Percentiles rank a stretch among this genome's conserved stretches.
Conservation (phyloP, 2,797 vertebrate genomes). For the Dermochelys coriacea region DNA sequence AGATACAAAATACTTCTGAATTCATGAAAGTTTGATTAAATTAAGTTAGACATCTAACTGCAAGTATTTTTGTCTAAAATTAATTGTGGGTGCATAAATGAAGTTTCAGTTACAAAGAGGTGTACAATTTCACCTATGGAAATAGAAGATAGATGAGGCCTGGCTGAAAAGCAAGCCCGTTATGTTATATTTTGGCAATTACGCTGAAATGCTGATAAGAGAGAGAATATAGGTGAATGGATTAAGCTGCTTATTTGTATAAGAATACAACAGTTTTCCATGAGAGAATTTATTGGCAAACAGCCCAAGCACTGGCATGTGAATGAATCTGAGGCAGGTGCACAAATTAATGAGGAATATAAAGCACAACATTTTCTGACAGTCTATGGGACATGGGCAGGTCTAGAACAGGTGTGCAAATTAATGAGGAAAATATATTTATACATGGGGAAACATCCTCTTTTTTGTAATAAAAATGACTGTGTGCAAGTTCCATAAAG, state of each 20-base stretch:
- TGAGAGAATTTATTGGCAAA: slow-evolving; percentile 50
- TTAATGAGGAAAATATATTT: slow-evolving; percentile 50
- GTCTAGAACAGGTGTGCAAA: slow-evolving; percentile 53
- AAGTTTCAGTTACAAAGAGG: slow-evolving; percentile 9
- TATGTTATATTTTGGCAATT: neutral
- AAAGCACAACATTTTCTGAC: neutral
- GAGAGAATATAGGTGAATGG: neutral
- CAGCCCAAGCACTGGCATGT: neutral
- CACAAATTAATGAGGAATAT: slow-evolving; percentile 63
- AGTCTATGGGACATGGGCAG: neutral
- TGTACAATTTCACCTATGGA: neutral
- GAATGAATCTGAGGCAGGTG: slow-evolving; percentile 39
- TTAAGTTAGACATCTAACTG: neutral
- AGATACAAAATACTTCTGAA: neutral
- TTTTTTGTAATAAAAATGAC: slow-evolving; percentile 4
- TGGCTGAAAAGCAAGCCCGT: neutral
- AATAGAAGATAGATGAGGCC: neutral
- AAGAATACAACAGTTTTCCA: slow-evolving; percentile 40
- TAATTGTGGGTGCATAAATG: neutral
- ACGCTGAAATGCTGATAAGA: neutral
- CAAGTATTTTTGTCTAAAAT: neutral
- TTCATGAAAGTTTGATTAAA: neutral
- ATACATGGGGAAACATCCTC: slow-evolving; percentile 1
- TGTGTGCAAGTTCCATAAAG: neutral
- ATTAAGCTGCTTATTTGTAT: slow-evolving; percentile 26